Evolutionary conservation across 2,888 invertebrate genomes (phyloP).

Genomic region (Drosophila ochracea): DNA sequence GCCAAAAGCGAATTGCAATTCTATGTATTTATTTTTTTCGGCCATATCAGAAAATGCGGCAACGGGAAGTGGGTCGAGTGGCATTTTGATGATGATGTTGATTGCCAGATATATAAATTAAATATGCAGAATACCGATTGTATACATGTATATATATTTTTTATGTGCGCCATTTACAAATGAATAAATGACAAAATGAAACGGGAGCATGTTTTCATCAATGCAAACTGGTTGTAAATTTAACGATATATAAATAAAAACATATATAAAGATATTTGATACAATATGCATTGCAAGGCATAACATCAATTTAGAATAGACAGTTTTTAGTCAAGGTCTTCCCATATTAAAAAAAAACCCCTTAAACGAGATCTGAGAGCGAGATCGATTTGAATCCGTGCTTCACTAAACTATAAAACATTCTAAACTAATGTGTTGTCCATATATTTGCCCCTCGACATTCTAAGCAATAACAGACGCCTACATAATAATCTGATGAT

Average conservation of each 20-base stretch:
- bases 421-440: conserved; percentile 35
- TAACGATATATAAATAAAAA: neutral
- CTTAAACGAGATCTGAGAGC: conserved; percentile 39
- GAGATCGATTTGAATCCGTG: conserved; percentile 20
- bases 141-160: conserved; percentile 53
- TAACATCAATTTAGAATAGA: conserved; percentile 43
- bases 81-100: conserved; percentile 72
- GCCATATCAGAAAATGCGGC: conserved; percentile 28
- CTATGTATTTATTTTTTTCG: conserved; percentile 55
- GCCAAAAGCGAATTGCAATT: conserved; percentile 54
- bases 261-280: neutral
- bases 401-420: conserved; percentile 8
- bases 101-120: conserved; percentile 79
- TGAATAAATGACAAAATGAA: conserved; percentile 73
- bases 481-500: conserved; percentile 33
- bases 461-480: conserved; percentile 46
- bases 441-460: conserved; percentile 19
- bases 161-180: conserved; percentile 72
- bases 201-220: conserved; percentile 43
- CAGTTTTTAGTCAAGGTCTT: conserved; percentile 42
- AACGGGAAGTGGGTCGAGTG: conserved; percentile 42
- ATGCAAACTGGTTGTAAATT: conserved; percentile 36
- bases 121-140: conserved; percentile 68
- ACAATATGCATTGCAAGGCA: conserved; percentile 18
- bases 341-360: conserved; percentile 32